Percentiles rank a stretch among this genome's conserved stretches.
Conservation (phyloP, 2,113 vertebrate species). For the Thalassoma bifasciatum region DNA sequence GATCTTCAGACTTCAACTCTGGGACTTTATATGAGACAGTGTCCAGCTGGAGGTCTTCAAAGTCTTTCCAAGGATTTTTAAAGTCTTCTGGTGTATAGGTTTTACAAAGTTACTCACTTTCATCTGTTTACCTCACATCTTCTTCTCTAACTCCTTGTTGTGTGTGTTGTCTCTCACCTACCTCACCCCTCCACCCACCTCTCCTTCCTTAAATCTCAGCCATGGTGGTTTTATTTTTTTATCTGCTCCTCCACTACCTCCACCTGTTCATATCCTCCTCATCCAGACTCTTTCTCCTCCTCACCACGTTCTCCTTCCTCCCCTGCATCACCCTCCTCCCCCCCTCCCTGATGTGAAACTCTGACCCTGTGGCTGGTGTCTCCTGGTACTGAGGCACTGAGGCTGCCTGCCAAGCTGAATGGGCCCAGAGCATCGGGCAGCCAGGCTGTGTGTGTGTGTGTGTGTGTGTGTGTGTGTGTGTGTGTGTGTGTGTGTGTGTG, state of each 20-base stretch:
- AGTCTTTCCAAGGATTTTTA: too few species aligned
- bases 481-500: conserved; percentile 53
- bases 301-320: conserved; percentile 4
- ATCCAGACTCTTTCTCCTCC: background rate
- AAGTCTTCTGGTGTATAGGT: too few species aligned
- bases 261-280: conserved; percentile 12
- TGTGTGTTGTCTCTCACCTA: too few species aligned
- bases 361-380: conserved; percentile 76
- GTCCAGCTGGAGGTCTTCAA: too few species aligned
- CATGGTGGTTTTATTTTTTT: background rate
- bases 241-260: background rate
- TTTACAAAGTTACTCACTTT: too few species aligned
- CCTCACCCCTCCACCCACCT: background rate
- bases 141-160: too few species aligned
- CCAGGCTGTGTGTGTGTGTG: conserved; percentile 16
- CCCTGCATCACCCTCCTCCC: conserved; percentile 2
- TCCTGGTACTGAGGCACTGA: conserved; percentile 76
- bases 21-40: too few species aligned
- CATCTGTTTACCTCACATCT: too few species aligned
- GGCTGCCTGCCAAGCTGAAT: conserved; percentile 61
- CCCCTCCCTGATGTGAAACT: conserved; percentile 35
- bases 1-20: too few species aligned
- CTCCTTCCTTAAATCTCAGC: too few species aligned
- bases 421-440: conserved; percentile 51
- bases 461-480: conserved; percentile 45